A percentile compares a stretch with the other conserved stretches of the same genome.
These are phyloP conservation scores for Zophobas morio DNA, from an alignment of 1,140 invertebrate genomes.

Conservation along the genomic window DNA sequence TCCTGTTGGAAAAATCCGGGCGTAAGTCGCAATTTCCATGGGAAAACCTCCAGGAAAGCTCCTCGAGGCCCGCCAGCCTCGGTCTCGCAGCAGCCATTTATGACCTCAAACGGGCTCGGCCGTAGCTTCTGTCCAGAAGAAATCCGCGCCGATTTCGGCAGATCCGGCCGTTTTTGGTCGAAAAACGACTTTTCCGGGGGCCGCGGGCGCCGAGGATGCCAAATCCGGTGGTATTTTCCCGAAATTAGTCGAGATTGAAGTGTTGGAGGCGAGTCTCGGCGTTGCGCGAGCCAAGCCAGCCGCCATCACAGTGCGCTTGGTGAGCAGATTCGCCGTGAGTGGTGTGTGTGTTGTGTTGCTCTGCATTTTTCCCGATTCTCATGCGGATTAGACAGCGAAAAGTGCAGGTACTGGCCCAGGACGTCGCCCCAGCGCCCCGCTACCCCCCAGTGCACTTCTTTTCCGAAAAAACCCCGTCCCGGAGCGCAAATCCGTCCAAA, in stretches of 20 bases:
- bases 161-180: too few relatives aligned
- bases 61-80: background rate
- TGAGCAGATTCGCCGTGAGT: conserved; percentile 66
- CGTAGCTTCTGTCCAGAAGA: background rate
- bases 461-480: conserved; percentile 19
- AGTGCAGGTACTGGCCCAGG: conserved; percentile 64
- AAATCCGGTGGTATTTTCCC: conserved; percentile 1
- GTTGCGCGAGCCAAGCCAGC: conserved; percentile 50
- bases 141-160: conserved; percentile 5
- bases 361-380: conserved; percentile 66
- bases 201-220: background rate
- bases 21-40: background rate
- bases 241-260: background rate
- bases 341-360: conserved; percentile 67
- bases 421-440: too few relatives aligned
- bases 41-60: background rate
- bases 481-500: conserved; percentile 36
- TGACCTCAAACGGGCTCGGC: conserved; percentile 1
- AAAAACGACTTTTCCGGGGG: background rate
- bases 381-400: conserved; percentile 65
- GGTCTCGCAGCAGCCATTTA: conserved; percentile 21
- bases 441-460: too few relatives aligned
- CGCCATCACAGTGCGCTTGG: conserved; percentile 67
- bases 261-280: background rate
- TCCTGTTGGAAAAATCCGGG: background rate